These are phyloP conservation scores for Drosophila testacea DNA, from an alignment of 2,888 invertebrate genomes.

Conservation along the genomic window DNA sequence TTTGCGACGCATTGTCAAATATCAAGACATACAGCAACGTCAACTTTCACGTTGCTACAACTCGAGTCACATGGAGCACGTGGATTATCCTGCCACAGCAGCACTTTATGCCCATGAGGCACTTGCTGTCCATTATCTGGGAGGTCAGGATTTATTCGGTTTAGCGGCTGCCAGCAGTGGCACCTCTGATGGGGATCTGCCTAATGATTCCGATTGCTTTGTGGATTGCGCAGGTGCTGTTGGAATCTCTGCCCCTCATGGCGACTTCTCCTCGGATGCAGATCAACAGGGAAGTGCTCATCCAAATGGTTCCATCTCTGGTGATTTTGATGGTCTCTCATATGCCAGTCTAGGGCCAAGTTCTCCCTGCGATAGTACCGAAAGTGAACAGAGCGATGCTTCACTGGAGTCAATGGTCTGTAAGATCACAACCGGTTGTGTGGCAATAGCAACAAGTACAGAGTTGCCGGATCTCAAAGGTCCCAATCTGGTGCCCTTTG, in stretches of 20 bases:
- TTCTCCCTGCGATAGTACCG: conserved; percentile 46
- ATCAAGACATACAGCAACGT: conserved; percentile 40
- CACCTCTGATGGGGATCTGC: conserved; percentile 51
- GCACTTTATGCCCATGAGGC: conserved; percentile 9
- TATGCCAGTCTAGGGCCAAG: conserved; percentile 46
- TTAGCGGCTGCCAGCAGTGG: conserved; percentile 46
- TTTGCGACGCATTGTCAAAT: conserved; percentile 38
- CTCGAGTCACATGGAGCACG: conserved; percentile 49
- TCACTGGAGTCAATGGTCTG: conserved; percentile 69
- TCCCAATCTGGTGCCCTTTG: conserved; percentile 69
- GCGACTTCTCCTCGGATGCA: conserved; percentile 52
- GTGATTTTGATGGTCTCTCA: conserved; percentile 56
- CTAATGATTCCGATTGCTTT: conserved; percentile 51
- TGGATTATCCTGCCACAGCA: conserved; percentile 2
- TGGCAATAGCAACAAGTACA: conserved; percentile 65
- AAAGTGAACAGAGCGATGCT: conserved; percentile 65
- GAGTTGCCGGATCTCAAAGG: conserved; percentile 61
- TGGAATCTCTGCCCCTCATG: conserved; percentile 6
- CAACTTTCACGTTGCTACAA: conserved; percentile 63
- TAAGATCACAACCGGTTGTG: conserved; percentile 59
- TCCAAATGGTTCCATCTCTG: conserved; percentile 22
- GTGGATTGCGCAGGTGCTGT: conserved; percentile 18
- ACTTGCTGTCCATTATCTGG: background rate
- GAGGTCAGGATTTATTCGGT: conserved; percentile 17
- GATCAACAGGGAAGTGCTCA: conserved; percentile 37